Conservation (phyloP, 2,888 invertebrate genomes). For the Electrophaes corylata region DNA sequence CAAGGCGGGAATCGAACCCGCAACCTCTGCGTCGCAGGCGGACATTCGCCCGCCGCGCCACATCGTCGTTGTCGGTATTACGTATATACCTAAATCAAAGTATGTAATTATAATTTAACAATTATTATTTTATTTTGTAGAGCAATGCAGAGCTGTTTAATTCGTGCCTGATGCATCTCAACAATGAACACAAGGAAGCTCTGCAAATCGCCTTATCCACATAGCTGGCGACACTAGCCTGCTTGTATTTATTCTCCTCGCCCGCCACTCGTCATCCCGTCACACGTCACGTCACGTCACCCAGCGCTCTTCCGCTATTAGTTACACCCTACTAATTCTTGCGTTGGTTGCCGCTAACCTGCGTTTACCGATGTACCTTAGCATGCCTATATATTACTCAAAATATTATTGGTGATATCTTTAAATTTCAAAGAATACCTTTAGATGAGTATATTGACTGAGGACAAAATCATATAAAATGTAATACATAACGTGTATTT, state of each 20-base stretch:
- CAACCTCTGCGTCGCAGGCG: no score
- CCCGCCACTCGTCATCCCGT: slow-evolving; percentile 43
- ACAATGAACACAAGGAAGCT: slow-evolving; percentile 92
- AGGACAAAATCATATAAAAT: slow-evolving; percentile 50
- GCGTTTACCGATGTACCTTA: slow-evolving; percentile 40
- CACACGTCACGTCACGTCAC: slow-evolving; percentile 37
- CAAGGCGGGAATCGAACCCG: no score
- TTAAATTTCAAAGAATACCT: slow-evolving; percentile 39
- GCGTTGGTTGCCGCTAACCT: slow-evolving; percentile 48
- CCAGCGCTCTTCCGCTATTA: slow-evolving; percentile 41
- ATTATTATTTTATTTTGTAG: slow-evolving; percentile 69
- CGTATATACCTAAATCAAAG: no score
- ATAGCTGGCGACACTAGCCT: slow-evolving; percentile 45
- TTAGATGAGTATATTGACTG: slow-evolving; percentile 50
- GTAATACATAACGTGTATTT: slow-evolving; percentile 48
- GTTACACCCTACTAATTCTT: slow-evolving; percentile 30
- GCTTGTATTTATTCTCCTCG: slow-evolving; percentile 42
- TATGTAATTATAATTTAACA: not conserved
- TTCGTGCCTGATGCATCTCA: slow-evolving; percentile 90
- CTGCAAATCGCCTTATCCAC: slow-evolving; percentile 89
- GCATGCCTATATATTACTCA: slow-evolving; percentile 11
- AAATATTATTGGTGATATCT: slow-evolving; percentile 35
- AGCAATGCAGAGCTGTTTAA: slow-evolving; percentile 91
- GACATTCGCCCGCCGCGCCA: no score
- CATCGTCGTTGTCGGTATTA: no score